Percentiles rank a stretch among this genome's conserved stretches.
Conservation (phyloP, 2,113 vertebrate species). For the Pseudorhombus dupliciocellatus region DNA sequence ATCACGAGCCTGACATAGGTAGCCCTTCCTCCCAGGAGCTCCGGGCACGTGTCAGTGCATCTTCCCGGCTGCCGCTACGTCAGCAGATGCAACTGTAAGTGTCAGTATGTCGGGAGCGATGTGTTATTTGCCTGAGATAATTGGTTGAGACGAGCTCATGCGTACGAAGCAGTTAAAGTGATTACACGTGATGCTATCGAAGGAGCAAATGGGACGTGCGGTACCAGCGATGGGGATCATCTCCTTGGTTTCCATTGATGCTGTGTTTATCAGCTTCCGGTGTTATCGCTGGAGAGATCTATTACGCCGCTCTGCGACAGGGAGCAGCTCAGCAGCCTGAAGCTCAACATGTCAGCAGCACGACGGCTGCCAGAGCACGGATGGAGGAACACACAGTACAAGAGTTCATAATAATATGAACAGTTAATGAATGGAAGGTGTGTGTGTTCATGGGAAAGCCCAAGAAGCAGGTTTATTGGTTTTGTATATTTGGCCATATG, state of each 20-base stretch:
- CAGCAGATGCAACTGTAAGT: neutral
- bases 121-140: neutral
- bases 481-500: no score
- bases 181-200: neutral
- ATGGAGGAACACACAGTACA: no score
- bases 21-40: conserved; percentile 3
- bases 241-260: conserved; percentile 18
- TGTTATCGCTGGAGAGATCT: conserved; percentile 7
- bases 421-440: no score
- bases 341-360: neutral
- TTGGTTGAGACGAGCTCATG: neutral
- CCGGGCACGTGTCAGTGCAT: conserved; percentile 26
- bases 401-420: no score
- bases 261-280: conserved; percentile 40
- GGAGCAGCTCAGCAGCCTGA: neutral
- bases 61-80: conserved; percentile 4
- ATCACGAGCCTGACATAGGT: neutral
- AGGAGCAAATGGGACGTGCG: conserved; percentile 4
- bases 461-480: no score
- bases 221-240: neutral
- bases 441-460: no score
- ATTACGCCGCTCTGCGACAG: neutral
- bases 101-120: neutral
- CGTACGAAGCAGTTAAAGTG: conserved; percentile 5
- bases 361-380: no score